Conservation (phyloP, 2,797 vertebrate genomes). For the Fistularia commersonii region DNA sequence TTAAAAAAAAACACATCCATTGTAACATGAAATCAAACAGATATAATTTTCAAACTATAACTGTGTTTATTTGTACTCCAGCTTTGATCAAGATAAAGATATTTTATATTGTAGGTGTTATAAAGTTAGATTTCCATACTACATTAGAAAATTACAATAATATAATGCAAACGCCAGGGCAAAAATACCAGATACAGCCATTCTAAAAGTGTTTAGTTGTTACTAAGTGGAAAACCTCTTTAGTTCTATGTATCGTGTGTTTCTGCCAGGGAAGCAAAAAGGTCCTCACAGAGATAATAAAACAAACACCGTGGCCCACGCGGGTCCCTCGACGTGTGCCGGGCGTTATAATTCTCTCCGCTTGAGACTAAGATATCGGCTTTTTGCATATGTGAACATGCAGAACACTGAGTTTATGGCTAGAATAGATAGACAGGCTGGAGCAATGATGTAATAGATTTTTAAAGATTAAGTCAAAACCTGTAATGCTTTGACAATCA, state of each 20-base stretch:
- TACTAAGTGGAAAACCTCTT: too few species aligned
- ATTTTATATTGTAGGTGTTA: too few species aligned
- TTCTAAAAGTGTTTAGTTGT: too few species aligned
- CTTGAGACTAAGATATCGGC: slow-evolving; percentile 54
- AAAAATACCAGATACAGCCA: too few species aligned
- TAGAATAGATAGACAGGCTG: slow-evolving; percentile 56
- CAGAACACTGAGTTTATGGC: slow-evolving; percentile 53
- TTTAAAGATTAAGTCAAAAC: slow-evolving; percentile 46
- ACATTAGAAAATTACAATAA: too few species aligned
- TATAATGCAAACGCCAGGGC: too few species aligned
- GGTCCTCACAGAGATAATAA: slow-evolving; percentile 10
- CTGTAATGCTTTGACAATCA: slow-evolving; percentile 26
- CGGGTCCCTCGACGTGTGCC: slow-evolving; percentile 56
- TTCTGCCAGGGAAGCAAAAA: slow-evolving; percentile 38
- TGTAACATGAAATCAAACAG: too few species aligned
- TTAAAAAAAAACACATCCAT: too few species aligned
- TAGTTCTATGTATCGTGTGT: slow-evolving; percentile 8
- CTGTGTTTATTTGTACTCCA: too few species aligned
- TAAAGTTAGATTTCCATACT: too few species aligned
- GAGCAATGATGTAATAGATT: slow-evolving; percentile 59
- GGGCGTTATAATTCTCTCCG: slow-evolving; percentile 69
- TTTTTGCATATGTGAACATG: slow-evolving; percentile 47
- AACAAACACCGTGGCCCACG: slow-evolving; percentile 45
- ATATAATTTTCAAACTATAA: too few species aligned
- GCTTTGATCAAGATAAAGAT: too few species aligned